Evolutionary conservation across 2,888 invertebrate species (phyloP).

Genomic region (Oscheius sp.): DNA sequence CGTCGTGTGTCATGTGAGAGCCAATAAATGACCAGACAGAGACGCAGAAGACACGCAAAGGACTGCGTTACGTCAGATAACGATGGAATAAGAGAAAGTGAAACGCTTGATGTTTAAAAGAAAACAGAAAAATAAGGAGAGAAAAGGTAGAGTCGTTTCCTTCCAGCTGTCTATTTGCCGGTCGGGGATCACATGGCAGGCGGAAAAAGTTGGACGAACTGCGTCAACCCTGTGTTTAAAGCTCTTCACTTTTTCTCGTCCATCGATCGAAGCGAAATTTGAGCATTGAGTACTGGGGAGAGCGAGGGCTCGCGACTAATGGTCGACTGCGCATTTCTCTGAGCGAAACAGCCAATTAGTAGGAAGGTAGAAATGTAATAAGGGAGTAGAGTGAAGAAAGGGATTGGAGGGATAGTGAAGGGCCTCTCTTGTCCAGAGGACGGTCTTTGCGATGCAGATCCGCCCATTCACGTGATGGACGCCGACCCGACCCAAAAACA

Average conservation of each 20-base stretch:
- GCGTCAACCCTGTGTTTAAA: constrained; percentile 19
- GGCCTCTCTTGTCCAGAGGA: not conserved
- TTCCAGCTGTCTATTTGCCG: not conserved
- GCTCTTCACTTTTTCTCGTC: constrained; percentile 13
- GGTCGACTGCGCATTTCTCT: no score
- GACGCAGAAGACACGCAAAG: constrained; percentile 4
- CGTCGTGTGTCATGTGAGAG: constrained; percentile 18
- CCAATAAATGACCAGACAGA: constrained; percentile 20
- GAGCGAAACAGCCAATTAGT: no score
- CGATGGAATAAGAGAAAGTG: no score
- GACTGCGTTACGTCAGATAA: not conserved
- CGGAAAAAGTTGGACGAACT: constrained; percentile 15
- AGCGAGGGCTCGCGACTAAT: no score
- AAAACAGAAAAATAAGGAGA: constrained; percentile 7
- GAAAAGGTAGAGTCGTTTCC: not conserved
- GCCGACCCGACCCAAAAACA: constrained; percentile 6
- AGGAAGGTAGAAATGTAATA: no score
- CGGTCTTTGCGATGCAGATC: constrained; percentile 2
- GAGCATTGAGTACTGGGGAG: not conserved
- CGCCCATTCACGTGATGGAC: constrained; percentile 10
- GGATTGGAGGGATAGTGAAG: not conserved
- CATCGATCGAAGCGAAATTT: not conserved
- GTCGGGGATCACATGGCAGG: constrained; percentile 3
- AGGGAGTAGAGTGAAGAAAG: no score
- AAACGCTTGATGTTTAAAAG: no score